Percentiles rank a stretch among this genome's conserved stretches.
Evolutionary conservation across 2,888 invertebrate species (phyloP).

Genomic region (Choreutis nemorana): DNA sequence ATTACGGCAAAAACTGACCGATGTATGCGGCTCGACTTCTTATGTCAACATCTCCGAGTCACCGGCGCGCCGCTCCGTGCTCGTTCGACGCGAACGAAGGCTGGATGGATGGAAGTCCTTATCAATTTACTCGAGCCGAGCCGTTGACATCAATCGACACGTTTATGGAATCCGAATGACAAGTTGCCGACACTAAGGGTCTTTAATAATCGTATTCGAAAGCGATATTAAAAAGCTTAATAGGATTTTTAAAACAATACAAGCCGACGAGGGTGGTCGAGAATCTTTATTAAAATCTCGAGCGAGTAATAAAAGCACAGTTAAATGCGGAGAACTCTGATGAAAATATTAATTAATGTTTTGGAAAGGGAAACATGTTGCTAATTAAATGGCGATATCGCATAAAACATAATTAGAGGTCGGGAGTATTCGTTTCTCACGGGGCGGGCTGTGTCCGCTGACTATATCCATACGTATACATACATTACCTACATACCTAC

Average conservation of each 20-base stretch:
- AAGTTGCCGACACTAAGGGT: constrained; percentile 33
- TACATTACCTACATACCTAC: too few species aligned
- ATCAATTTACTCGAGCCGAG: too few species aligned
- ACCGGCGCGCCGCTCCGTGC: constrained; percentile 13
- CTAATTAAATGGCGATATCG: constrained; percentile 66
- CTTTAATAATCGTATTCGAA: constrained; percentile 28
- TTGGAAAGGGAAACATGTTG: constrained; percentile 63
- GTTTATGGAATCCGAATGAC: constrained; percentile 24
- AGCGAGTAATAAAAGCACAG: constrained; percentile 62
- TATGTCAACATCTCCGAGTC: constrained; percentile 25
- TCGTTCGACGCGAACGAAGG: too few species aligned
- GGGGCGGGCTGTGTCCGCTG: constrained; percentile 31
- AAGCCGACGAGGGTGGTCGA: constrained; percentile 55
- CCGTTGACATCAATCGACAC: too few species aligned
- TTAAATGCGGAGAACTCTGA: constrained; percentile 61
- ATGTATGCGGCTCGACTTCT: constrained; percentile 17
- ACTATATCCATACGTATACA: too few species aligned
- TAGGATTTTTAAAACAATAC: too few species aligned
- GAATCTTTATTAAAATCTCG: constrained; percentile 65
- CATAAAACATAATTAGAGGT: constrained; percentile 64
- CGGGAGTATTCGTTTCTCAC: constrained; percentile 59
- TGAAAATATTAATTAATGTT: constrained; percentile 66
- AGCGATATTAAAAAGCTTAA: constrained; percentile 40
- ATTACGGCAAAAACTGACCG: constrained; percentile 29
- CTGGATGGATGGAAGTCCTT: too few species aligned